A percentile compares a stretch with the other conserved stretches of the same genome.
These are phyloP conservation scores for Urophycis tenuis DNA, from an alignment of 2,797 vertebrate species.

Conservation along the genomic window DNA sequence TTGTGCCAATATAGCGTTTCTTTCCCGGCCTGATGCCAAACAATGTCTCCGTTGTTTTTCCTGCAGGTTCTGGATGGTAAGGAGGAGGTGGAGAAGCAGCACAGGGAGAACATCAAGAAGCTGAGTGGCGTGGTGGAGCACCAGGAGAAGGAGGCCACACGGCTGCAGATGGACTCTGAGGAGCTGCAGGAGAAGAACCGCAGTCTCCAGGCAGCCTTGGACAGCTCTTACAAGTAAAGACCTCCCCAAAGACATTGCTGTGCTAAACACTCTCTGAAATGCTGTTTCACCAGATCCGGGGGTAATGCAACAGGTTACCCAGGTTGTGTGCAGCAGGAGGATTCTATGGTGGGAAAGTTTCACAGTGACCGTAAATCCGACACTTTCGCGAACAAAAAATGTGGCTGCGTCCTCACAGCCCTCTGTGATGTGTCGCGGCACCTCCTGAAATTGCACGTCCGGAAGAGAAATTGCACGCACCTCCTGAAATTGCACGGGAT, in stretches of 20 bases:
- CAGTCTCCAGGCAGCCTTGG: slow-evolving; percentile 86
- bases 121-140: slow-evolving; percentile 83
- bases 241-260: background rate
- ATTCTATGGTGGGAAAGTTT: background rate
- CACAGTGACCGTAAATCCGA: background rate
- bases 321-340: background rate
- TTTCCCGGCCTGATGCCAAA: background rate
- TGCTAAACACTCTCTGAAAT: background rate
- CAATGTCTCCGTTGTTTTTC: background rate
- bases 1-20: no score
- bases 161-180: slow-evolving; percentile 74
- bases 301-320: background rate
- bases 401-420: no score
- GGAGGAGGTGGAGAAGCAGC: slow-evolving; percentile 94
- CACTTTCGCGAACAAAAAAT: no score
- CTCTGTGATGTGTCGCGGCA: no score
- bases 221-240: slow-evolving; percentile 86
- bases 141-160: slow-evolving; percentile 84
- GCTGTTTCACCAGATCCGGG: background rate
- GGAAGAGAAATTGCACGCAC: no score
- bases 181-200: slow-evolving; percentile 88
- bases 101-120: slow-evolving; percentile 93
- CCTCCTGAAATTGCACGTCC: no score
- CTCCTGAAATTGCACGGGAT: background rate
- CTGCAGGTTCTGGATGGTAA: slow-evolving; percentile 89